Conservation (phyloP, 2,888 invertebrate genomes). For the Caenorhabditis becei region DNA sequence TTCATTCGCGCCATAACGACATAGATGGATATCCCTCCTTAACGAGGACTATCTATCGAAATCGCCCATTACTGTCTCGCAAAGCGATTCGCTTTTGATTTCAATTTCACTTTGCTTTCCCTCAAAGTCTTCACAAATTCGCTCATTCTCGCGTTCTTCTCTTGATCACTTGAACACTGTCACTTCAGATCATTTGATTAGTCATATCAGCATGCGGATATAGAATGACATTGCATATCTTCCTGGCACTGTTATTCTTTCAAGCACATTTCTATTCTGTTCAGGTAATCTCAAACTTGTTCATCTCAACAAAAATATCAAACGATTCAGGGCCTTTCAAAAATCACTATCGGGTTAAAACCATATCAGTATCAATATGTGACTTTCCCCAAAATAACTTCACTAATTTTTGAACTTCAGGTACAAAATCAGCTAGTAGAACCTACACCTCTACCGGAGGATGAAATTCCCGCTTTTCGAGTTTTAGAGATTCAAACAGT, state of each 20-base stretch:
- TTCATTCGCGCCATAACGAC: slow-evolving; percentile 44
- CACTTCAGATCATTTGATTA: background rate
- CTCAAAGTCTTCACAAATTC: slow-evolving; percentile 6
- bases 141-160: slow-evolving; percentile 1
- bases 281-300: slow-evolving; percentile 14
- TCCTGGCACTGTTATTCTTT: slow-evolving; percentile 13
- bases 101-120: slow-evolving; percentile 30
- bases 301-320: background rate
- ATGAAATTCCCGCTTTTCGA: slow-evolving; percentile 40
- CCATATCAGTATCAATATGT: slow-evolving; percentile 60
- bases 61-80: slow-evolving; percentile 53
- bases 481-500: background rate
- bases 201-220: slow-evolving; percentile 30
- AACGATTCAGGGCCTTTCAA: slow-evolving; percentile 46
- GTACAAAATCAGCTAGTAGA: slow-evolving; percentile 22
- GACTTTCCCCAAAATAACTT: slow-evolving; percentile 15
- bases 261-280: slow-evolving; percentile 1
- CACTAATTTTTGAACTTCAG: slow-evolving; percentile 8
- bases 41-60: slow-evolving; percentile 24
- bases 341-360: slow-evolving; percentile 44
- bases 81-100: slow-evolving; percentile 28
- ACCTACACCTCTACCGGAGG: slow-evolving; percentile 1
- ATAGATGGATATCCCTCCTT: slow-evolving; percentile 30
- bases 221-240: slow-evolving; percentile 7
- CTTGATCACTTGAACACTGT: background rate